A percentile compares a stretch with the other conserved stretches of the same genome.
These are phyloP conservation scores for Etheostoma spectabile DNA, from an alignment of 2,113 vertebrate genomes.

Conservation along the genomic window DNA sequence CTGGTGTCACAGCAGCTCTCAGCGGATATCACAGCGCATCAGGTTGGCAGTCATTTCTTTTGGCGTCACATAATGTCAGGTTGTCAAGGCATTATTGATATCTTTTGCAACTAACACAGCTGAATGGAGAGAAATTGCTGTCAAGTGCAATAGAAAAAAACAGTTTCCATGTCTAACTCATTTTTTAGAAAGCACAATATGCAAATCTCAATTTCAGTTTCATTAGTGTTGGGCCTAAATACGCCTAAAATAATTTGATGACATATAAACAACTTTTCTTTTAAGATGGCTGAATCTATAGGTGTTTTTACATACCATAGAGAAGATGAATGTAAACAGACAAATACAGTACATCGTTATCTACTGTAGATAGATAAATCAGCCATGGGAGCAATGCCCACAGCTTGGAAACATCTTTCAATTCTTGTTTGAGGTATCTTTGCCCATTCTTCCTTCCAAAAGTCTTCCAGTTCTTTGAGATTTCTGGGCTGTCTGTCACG, in stretches of 20 bases:
- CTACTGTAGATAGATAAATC: too few species aligned
- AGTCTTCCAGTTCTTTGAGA: too few species aligned
- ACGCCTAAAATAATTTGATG: not conserved
- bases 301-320: not conserved
- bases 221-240: not conserved
- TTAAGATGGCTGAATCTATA: not conserved
- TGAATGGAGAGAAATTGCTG: conserved; percentile 25
- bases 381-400: too few species aligned
- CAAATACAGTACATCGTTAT: not conserved
- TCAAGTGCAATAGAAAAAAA: conserved; percentile 3
- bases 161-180: conserved; percentile 5
- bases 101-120: conserved; percentile 22
- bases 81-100: conserved; percentile 44
- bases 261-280: not conserved
- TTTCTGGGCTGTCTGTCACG: too few species aligned
- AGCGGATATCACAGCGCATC: conserved; percentile 46
- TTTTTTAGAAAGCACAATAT: conserved; percentile 9
- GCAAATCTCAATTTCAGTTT: not conserved
- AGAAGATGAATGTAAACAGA: not conserved
- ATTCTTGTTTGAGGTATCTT: too few species aligned
- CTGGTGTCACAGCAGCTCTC: conserved; percentile 49
- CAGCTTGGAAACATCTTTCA: too few species aligned
- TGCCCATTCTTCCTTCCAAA: too few species aligned
- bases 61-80: conserved; percentile 54
- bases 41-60: conserved; percentile 48